These are phyloP conservation scores for Gavialis gangeticus DNA, from an alignment of 2,113 vertebrate species.

Conservation along the genomic window DNA sequence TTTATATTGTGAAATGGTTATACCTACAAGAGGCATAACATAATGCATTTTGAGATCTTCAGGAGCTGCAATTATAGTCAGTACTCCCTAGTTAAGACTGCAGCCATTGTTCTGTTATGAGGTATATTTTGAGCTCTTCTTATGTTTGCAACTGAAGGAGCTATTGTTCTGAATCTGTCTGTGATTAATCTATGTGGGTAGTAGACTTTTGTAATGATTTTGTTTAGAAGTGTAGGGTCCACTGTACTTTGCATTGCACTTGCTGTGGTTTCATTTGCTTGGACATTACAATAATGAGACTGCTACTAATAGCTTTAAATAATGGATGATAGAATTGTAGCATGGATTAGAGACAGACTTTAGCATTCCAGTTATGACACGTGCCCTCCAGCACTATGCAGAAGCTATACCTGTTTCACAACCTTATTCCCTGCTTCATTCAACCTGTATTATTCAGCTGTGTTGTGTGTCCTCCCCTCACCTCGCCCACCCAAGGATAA, in stretches of 20 bases:
- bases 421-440: not conserved
- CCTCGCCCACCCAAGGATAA: too few species aligned
- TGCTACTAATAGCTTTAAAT: not conserved
- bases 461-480: too few species aligned
- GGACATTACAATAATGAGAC: not conserved
- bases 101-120: not conserved
- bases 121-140: not conserved
- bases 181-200: not conserved
- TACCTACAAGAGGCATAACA: not conserved
- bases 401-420: conserved; percentile 6
- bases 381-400: not conserved
- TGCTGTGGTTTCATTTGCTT: not conserved
- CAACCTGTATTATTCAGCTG: not conserved
- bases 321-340: not conserved
- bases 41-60: not conserved
- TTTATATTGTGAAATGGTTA: not conserved
- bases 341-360: not conserved
- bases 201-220: not conserved
- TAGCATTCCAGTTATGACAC: not conserved
- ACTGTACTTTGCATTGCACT: not conserved
- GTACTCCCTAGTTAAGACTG: not conserved
- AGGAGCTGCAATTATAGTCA: not conserved
- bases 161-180: not conserved
- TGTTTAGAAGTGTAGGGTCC: not conserved
- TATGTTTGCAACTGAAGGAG: not conserved